phyloP scores from a whole-genome alignment of 2,797 vertebrate species.

The Chaetophractus vellerosus region DNA sequence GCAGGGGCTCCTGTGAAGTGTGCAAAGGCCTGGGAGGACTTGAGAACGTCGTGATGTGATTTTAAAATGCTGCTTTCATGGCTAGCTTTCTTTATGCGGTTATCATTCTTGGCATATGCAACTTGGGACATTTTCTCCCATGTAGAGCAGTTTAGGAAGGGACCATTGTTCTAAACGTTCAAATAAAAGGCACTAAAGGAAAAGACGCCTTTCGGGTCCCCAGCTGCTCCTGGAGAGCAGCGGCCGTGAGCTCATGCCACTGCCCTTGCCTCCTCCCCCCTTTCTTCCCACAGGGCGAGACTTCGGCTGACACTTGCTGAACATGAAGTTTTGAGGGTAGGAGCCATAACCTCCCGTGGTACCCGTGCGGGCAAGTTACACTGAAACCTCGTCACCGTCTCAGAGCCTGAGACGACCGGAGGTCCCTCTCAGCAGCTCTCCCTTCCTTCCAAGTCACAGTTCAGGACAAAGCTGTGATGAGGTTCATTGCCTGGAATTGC shows the following conservation, averaged over 20 bases:
- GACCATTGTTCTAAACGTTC: accelerated
- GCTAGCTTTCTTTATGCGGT: accelerated
- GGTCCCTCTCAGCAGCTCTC: no score
- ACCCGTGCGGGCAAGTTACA: no score
- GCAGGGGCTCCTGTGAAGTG: not conserved
- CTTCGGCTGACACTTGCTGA: not conserved
- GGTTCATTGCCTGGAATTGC: not conserved
- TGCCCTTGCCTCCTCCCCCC: accelerated
- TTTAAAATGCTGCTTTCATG: not conserved
- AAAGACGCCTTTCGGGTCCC: accelerated
- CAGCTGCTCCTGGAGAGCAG: accelerated
- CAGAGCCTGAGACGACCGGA: accelerated
- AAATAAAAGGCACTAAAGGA: not conserved
- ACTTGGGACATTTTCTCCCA: no score
- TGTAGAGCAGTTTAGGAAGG: no score
- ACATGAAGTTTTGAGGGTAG: no score
- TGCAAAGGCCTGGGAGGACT: accelerated
- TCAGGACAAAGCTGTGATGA: accelerated
- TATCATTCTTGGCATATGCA: accelerated
- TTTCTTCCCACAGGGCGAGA: accelerated
- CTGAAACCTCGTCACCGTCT: no score
- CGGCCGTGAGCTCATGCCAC: accelerated
- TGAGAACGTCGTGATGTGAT: not conserved
- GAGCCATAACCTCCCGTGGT: not conserved
- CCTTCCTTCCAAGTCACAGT: no score